phyloP scores from a whole-genome alignment of 2,888 invertebrate genomes.

The Proisotoma minuta region DNA sequence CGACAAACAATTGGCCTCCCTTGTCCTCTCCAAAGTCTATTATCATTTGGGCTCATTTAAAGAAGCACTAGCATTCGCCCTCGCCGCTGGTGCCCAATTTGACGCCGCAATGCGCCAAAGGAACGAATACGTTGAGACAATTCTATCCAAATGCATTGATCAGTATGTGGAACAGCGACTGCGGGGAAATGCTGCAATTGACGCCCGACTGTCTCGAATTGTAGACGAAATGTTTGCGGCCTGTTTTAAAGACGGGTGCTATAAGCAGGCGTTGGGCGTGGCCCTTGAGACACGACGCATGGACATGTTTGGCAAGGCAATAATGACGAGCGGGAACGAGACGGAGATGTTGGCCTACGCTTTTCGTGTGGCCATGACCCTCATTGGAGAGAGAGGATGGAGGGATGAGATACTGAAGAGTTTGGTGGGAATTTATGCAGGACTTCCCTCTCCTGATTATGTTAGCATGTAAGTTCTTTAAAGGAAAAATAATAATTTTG shows the following conservation, averaged over 20 bases:
- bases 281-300: slow-evolving; percentile 94
- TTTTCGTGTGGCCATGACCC: slow-evolving; percentile 92
- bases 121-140: slow-evolving; percentile 94
- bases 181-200: slow-evolving; percentile 66
- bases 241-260: slow-evolving; percentile 90
- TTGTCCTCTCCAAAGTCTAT: slow-evolving; percentile 97
- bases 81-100: slow-evolving; percentile 91
- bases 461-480: slow-evolving; percentile 69
- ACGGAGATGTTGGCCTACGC: slow-evolving; percentile 90
- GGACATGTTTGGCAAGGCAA: slow-evolving; percentile 63
- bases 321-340: slow-evolving; percentile 62
- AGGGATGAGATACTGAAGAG: slow-evolving; percentile 83
- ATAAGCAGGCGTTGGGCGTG: slow-evolving; percentile 90
- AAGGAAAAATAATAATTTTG: not conserved
- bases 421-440: slow-evolving; percentile 82
- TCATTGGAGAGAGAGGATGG: slow-evolving; percentile 90
- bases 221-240: slow-evolving; percentile 96
- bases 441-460: slow-evolving; percentile 86
- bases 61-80: slow-evolving; percentile 93
- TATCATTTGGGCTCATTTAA: slow-evolving; percentile 96
- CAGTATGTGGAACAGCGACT: slow-evolving; percentile 80
- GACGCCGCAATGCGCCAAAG: slow-evolving; percentile 90
- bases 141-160: slow-evolving; percentile 88
- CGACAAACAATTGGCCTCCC: slow-evolving; percentile 86
- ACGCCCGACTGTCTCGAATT: slow-evolving; percentile 80